These are phyloP conservation scores for Scelioninae gen. 1 DNA, from an alignment of 2,888 invertebrate genomes.

Conservation along the genomic window DNA sequence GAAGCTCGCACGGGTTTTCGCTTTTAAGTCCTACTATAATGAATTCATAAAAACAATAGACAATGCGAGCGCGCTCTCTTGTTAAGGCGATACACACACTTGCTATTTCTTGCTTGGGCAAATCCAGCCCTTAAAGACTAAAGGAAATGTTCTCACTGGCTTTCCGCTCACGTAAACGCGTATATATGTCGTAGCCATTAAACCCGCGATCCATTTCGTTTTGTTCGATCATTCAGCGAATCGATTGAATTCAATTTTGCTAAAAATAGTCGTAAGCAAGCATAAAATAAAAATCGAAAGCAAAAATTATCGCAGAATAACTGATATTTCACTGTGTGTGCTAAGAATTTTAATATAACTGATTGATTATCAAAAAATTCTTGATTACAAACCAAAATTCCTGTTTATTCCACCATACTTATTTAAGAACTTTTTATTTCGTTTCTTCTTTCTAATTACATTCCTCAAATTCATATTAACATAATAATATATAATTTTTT, in stretches of 20 bases:
- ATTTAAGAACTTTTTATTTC: too few species aligned
- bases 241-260: conserved; percentile 65
- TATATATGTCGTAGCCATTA: conserved; percentile 70
- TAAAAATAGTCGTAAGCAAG: conserved; percentile 60
- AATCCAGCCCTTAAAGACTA: conserved; percentile 71
- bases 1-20: too few species aligned
- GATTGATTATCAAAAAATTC: conserved; percentile 44
- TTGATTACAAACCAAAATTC: too few species aligned
- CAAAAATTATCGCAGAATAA: conserved; percentile 37
- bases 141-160: conserved; percentile 66
- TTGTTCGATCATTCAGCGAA: conserved; percentile 66
- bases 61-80: conserved; percentile 59
- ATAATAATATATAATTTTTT: too few species aligned
- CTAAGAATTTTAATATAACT: conserved; percentile 38
- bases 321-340: conserved; percentile 42
- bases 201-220: conserved; percentile 64
- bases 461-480: too few species aligned
- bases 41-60: conserved; percentile 66
- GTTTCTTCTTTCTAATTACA: too few species aligned
- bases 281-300: conserved; percentile 40
- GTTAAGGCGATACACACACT: conserved; percentile 52
- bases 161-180: conserved; percentile 71
- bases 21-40: conserved; percentile 49
- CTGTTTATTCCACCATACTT: too few species aligned
- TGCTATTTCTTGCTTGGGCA: conserved; percentile 48